Conservation (phyloP, 2,888 invertebrate genomes). For the Colletes collaris region DNA sequence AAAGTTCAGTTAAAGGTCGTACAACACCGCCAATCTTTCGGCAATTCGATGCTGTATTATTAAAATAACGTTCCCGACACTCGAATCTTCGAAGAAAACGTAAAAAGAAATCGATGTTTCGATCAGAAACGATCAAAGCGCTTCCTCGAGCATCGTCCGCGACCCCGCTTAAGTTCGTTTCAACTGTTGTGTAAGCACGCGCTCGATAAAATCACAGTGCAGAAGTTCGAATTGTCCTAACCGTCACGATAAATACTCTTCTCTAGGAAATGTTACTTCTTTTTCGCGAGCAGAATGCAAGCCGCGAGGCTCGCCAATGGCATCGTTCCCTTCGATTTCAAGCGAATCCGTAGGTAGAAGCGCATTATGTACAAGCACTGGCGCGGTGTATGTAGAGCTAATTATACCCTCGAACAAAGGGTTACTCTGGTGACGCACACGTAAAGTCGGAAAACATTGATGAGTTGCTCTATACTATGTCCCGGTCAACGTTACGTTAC, state of each 20-base stretch:
- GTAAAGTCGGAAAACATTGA: constrained; percentile 65
- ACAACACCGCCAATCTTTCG: too few species aligned
- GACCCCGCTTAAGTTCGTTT: too few species aligned
- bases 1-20: too few species aligned
- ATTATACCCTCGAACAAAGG: constrained; percentile 67
- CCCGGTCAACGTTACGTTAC: constrained; percentile 12
- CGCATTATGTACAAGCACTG: constrained; percentile 38
- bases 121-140: too few species aligned
- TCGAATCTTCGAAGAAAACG: too few species aligned
- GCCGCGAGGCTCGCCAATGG: constrained; percentile 16
- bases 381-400: constrained; percentile 56
- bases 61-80: too few species aligned
- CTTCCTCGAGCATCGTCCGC: too few species aligned
- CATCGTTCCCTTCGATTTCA: constrained; percentile 56
- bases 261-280: background rate
- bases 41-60: too few species aligned
- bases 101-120: too few species aligned
- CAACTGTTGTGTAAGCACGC: too few species aligned
- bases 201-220: too few species aligned
- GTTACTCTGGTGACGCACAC: constrained; percentile 64
- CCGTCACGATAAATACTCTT: background rate
- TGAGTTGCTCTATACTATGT: constrained; percentile 56
- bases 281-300: background rate
- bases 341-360: constrained; percentile 59
- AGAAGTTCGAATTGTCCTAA: background rate